Percentiles rank a stretch among this genome's conserved stretches.
These are phyloP conservation scores for Trichogramma evanescens DNA, from an alignment of 2,888 invertebrate species.

Conservation along the genomic window DNA sequence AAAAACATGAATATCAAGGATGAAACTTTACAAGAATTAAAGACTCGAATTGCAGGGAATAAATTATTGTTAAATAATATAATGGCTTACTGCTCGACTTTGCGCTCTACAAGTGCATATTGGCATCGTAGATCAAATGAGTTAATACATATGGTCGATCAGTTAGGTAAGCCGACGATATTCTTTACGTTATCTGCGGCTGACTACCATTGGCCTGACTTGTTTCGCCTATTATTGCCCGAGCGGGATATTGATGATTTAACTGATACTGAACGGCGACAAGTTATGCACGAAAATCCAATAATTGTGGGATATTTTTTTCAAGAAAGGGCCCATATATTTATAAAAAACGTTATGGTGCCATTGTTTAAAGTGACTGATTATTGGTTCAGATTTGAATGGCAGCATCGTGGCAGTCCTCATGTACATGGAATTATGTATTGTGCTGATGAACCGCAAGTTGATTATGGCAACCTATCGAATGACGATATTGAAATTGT, in stretches of 20 bases:
- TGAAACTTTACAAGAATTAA: background rate
- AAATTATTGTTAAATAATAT: background rate
- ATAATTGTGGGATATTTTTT: constrained; percentile 4
- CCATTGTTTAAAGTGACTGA: background rate
- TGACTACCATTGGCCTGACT: background rate
- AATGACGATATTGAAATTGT: background rate
- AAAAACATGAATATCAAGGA: background rate
- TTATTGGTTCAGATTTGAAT: constrained; percentile 4
- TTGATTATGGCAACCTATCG: background rate
- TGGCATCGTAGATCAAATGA: background rate
- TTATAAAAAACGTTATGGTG: constrained; percentile 2
- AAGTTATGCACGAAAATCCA: constrained; percentile 4
- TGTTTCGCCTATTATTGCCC: background rate
- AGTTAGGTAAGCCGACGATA: background rate
- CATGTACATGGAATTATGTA: background rate
- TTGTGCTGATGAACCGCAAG: too few relatives aligned
- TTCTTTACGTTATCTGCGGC: background rate
- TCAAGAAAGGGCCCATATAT: background rate
- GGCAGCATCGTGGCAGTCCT: background rate
- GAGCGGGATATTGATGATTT: background rate
- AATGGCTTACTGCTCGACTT: background rate
- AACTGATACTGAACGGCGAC: background rate
- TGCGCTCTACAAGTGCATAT: background rate
- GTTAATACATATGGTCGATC: background rate
- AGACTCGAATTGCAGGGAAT: background rate